Evolutionary conservation across 2,888 invertebrate genomes (phyloP).

Genomic region (Lobophora halterata): DNA sequence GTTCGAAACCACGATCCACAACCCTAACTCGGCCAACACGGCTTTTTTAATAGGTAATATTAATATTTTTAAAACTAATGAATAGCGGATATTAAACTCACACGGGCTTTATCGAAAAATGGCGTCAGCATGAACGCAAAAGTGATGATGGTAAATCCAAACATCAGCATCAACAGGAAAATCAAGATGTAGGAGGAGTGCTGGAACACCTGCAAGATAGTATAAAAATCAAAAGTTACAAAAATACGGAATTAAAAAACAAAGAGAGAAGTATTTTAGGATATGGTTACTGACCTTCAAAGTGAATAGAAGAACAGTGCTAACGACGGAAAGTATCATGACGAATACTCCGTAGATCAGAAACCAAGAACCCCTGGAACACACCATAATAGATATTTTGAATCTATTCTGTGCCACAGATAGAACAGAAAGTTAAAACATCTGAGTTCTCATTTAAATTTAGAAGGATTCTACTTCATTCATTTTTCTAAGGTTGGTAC

Average conservation of each 20-base stretch:
- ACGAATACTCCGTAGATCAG: slow-evolving; percentile 88
- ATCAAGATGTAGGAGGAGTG: slow-evolving; percentile 89
- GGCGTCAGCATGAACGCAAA: slow-evolving; percentile 92
- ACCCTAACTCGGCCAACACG: neutral
- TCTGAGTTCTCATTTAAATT: too few relatives aligned
- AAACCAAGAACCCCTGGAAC: slow-evolving; percentile 90
- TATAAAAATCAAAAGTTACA: slow-evolving; percentile 34
- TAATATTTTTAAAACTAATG: neutral
- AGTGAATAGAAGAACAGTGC: slow-evolving; percentile 85
- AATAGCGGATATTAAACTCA: slow-evolving; percentile 71
- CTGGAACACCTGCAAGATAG: slow-evolving; percentile 86
- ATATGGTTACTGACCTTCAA: slow-evolving; percentile 76
- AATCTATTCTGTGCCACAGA: too few relatives aligned
- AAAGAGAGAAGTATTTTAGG: neutral
- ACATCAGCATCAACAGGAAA: slow-evolving; percentile 88
- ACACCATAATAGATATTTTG: slow-evolving; percentile 21
- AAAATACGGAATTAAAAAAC: neutral
- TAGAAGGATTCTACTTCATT: too few relatives aligned
- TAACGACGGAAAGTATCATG: slow-evolving; percentile 84
- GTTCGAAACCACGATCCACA: too few relatives aligned
- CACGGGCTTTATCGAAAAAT: slow-evolving; percentile 91
- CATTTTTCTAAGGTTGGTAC: too few relatives aligned
- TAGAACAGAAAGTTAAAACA: too few relatives aligned
- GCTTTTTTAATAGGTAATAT: neutral
- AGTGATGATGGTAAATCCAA: slow-evolving; percentile 90